Conservation (phyloP, 2,888 invertebrate genomes). For the Dryomyza anilis region DNA sequence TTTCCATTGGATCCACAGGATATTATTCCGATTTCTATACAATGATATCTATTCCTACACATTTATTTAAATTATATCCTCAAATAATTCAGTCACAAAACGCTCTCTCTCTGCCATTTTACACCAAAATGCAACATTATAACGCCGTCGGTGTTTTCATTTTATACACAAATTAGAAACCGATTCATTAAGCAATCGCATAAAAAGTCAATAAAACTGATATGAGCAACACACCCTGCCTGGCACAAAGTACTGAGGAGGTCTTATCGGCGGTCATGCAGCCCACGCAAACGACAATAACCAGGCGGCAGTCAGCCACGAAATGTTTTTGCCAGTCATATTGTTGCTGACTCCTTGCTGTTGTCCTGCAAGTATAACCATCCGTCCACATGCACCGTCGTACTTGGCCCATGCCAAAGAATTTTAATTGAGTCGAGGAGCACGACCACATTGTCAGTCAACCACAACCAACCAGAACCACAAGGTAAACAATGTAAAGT, state of each 20-base stretch:
- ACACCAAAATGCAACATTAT: no score
- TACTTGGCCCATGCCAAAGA: slow-evolving; percentile 37
- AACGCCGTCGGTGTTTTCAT: no score
- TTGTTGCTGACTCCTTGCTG: no score
- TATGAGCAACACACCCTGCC: slow-evolving; percentile 2
- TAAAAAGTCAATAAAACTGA: slow-evolving; percentile 17
- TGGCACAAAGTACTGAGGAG: no score
- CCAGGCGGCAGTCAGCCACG: background rate
- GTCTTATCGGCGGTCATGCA: background rate
- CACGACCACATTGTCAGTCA: no score
- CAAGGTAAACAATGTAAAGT: background rate
- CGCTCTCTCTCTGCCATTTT: no score
- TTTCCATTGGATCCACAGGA: no score
- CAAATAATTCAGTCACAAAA: no score
- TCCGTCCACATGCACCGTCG: slow-evolving; percentile 28
- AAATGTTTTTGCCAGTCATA: no score
- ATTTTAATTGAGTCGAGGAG: slow-evolving; percentile 22
- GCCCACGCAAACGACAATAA: background rate
- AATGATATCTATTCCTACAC: no score
- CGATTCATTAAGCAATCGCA: slow-evolving; percentile 14
- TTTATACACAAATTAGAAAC: slow-evolving; percentile 10
- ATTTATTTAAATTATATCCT: no score
- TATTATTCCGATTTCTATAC: no score
- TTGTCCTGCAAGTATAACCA: background rate
- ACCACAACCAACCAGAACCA: background rate